Conservation (phyloP, 2,797 vertebrate genomes). For the Melanogrammus aeglefinus region DNA sequence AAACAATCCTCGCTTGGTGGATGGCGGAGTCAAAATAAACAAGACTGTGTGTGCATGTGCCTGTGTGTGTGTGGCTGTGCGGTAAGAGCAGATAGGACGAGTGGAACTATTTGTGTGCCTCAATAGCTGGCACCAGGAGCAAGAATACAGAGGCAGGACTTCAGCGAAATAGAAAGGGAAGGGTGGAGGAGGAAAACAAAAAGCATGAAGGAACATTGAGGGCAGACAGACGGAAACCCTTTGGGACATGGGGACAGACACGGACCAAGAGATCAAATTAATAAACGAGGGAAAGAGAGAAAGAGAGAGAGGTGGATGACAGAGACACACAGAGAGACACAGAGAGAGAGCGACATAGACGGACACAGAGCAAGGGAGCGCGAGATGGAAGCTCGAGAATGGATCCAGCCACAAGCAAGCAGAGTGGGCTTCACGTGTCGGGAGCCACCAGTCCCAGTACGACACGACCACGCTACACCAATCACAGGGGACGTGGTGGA, state of each 20-base stretch:
- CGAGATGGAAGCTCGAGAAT: conserved; percentile 21
- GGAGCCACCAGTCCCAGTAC: conserved; percentile 25
- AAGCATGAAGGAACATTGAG: background rate
- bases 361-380: conserved; percentile 22
- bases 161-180: background rate
- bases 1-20: conserved; percentile 39
- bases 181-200: background rate
- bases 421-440: conserved; percentile 27
- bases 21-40: conserved; percentile 28
- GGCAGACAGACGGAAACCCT: background rate
- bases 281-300: background rate
- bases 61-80: background rate
- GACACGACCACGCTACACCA: conserved; percentile 28
- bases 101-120: background rate
- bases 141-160: conserved; percentile 3
- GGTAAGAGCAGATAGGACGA: background rate
- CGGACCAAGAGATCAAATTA: background rate
- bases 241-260: background rate
- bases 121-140: conserved; percentile 4
- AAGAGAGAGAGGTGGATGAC: conserved; percentile 12
- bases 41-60: background rate
- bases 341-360: background rate
- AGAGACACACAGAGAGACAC: background rate
- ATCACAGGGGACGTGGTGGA: background rate
- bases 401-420: conserved; percentile 2